Evolutionary conservation across 1,140 invertebrate species (phyloP).

Genomic region (Coelopa frigida): DNA sequence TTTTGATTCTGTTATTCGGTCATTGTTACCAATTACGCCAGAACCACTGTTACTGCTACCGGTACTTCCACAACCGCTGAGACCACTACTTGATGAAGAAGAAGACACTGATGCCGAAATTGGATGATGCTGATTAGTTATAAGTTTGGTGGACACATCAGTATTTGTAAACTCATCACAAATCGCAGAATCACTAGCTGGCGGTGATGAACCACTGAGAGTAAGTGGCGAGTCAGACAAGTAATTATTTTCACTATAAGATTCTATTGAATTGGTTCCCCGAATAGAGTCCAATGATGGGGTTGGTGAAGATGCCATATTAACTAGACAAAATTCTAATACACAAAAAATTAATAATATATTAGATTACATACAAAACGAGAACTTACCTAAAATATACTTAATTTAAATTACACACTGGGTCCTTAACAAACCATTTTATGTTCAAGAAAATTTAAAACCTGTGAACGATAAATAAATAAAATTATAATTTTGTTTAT

Average conservation of each 20-base stretch:
- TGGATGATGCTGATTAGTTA: slow-evolving; percentile 37
- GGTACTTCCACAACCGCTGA: slow-evolving; percentile 34
- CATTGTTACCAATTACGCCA: slow-evolving; percentile 38
- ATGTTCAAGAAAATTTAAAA: too few species aligned
- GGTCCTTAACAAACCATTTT: too few species aligned
- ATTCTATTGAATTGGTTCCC: slow-evolving; percentile 82
- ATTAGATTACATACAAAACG: background rate
- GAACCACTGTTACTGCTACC: slow-evolving; percentile 28
- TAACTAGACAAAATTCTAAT: slow-evolving; percentile 6
- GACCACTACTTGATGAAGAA: slow-evolving; percentile 33
- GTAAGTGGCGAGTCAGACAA: slow-evolving; percentile 67
- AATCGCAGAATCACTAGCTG: slow-evolving; percentile 71
- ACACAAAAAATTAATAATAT: background rate
- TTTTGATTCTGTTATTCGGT: slow-evolving; percentile 1
- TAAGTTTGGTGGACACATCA: slow-evolving; percentile 26
- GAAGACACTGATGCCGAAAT: slow-evolving; percentile 41
- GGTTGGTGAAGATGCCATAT: slow-evolving; percentile 61
- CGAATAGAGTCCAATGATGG: slow-evolving; percentile 82
- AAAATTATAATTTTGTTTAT: too few species aligned
- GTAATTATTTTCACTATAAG: slow-evolving; percentile 57
- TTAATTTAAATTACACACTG: too few species aligned
- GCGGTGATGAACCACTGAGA: slow-evolving; percentile 72
- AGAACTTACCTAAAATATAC: background rate
- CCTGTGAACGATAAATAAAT: too few species aligned
- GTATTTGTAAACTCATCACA: slow-evolving; percentile 53